These are phyloP conservation scores for Phainopepla nitens DNA, from an alignment of 2,113 vertebrate genomes.

Conservation along the genomic window DNA sequence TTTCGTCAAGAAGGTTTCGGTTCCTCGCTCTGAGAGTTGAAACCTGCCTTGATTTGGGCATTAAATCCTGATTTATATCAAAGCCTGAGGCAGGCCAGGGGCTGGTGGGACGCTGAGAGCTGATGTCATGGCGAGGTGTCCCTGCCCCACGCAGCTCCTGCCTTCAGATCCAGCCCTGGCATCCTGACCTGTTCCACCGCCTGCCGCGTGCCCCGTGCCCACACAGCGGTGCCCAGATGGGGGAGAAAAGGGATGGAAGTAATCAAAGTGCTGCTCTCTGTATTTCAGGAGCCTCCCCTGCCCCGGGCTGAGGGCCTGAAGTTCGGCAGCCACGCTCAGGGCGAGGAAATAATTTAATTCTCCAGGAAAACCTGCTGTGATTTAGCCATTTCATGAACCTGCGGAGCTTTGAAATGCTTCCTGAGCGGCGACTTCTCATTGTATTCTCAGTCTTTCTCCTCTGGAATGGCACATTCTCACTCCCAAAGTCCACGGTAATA, in stretches of 20 bases:
- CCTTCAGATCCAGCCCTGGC: not conserved
- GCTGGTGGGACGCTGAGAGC: not conserved
- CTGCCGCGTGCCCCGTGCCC: not conserved
- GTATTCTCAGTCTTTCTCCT: not conserved
- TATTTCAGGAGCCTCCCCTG: not conserved
- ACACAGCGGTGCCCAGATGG: accelerated
- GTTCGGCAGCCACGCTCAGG: not conserved
- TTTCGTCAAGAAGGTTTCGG: not conserved
- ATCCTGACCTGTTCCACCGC: not conserved
- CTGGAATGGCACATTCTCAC: not conserved
- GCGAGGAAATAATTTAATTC: constrained; percentile 25
- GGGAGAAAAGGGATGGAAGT: not conserved
- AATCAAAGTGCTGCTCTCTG: not conserved
- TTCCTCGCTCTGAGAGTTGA: not conserved
- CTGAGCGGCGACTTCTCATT: not conserved
- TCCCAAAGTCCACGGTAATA: not conserved
- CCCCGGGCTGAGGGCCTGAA: not conserved
- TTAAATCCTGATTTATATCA: not conserved
- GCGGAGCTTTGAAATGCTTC: not conserved
- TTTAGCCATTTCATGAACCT: constrained; percentile 56
- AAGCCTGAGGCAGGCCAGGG: not conserved
- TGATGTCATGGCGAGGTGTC: not conserved
- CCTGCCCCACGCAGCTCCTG: not conserved
- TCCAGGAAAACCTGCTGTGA: constrained; percentile 40
- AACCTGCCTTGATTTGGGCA: not conserved